phyloP scores from a whole-genome alignment of 2,113 vertebrate genomes.

The Romanogobio albipinnatus region DNA sequence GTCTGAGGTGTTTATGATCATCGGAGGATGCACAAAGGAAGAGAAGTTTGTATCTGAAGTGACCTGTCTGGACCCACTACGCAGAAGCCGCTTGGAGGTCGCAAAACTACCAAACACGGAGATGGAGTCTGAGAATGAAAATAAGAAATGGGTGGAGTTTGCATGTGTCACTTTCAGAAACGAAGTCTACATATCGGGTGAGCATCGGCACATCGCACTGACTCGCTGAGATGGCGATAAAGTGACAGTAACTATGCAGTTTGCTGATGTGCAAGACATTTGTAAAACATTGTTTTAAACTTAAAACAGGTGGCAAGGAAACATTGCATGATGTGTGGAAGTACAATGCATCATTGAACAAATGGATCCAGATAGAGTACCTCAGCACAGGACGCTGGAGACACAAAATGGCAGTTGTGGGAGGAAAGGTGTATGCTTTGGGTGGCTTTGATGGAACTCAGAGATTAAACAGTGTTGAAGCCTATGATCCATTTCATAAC shows the following conservation, averaged over 20 bases:
- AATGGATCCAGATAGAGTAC: constrained; percentile 94
- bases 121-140: constrained; percentile 85
- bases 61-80: constrained; percentile 93
- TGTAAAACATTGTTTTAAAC: background rate
- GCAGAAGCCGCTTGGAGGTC: constrained; percentile 95
- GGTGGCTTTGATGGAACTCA: constrained; percentile 91
- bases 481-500: constrained; percentile 95
- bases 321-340: constrained; percentile 96
- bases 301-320: constrained; percentile 89
- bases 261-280: background rate
- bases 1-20: constrained; percentile 97
- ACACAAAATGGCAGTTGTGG: constrained; percentile 93
- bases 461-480: constrained; percentile 89
- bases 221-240: background rate
- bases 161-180: constrained; percentile 93
- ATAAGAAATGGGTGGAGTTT: constrained; percentile 97
- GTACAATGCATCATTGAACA: constrained; percentile 95
- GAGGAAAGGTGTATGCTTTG: constrained; percentile 88
- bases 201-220: constrained; percentile 9
- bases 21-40: constrained; percentile 95
- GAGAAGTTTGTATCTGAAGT: constrained; percentile 95
- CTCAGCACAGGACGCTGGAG: constrained; percentile 89
- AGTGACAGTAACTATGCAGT: background rate
- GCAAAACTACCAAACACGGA: constrained; percentile 90
- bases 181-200: constrained; percentile 97